Base-by-base conservation (phyloP, 2,113 vertebrate species). In the Thamnaconus septentrionalis region DNA sequence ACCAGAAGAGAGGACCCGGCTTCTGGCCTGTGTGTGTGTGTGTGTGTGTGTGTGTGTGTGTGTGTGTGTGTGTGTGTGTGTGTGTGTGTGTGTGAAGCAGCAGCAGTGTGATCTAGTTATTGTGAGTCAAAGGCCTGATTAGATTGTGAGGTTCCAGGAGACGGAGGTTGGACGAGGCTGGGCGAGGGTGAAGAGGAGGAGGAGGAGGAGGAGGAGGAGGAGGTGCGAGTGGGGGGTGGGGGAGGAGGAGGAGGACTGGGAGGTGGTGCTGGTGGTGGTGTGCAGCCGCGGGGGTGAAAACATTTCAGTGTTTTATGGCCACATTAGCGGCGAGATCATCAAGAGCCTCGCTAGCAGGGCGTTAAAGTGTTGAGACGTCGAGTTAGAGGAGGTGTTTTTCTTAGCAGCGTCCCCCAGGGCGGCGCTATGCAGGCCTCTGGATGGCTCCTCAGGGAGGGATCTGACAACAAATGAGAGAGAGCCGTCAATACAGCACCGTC, bases 91-190 rank as follows among this genome's bases (percentile, higher is more conserved):
- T 7, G 47, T 62, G 63, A 56, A 5, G 52, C 5, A 72, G 66
- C 48, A 43, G 70, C 63, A 53, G 67, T 46, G n/a, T 78, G 75
- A 81, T 78, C 63, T 73, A 49, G 73, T 82, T 72, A 84, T 61
- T 68, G 45, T 41, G 68, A 79, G 73, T 71, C 66, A 65, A 61
- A 79, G 75, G 42, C 58, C 8, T 68, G 71, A 81, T 82, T 77
- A 54, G 73, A 81, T 81, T 72, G 74, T 4, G 66, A 68, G 82
- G 49, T 69, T 85, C 82, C 71, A 64, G 65, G 69, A 69, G 74
- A 31, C 18, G 18, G 18, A 31, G 18, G 18, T 31, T 31, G 18
- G 18, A 31, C 18, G 18, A 31, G 18, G 18, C 18, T 31, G 18
- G 18, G 18, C 18, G 18, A 31, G 2, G 18, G 18, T 31, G 18